phyloP scores from a whole-genome alignment of 2,113 vertebrate genomes.

The Dipodomys ordii region DNA sequence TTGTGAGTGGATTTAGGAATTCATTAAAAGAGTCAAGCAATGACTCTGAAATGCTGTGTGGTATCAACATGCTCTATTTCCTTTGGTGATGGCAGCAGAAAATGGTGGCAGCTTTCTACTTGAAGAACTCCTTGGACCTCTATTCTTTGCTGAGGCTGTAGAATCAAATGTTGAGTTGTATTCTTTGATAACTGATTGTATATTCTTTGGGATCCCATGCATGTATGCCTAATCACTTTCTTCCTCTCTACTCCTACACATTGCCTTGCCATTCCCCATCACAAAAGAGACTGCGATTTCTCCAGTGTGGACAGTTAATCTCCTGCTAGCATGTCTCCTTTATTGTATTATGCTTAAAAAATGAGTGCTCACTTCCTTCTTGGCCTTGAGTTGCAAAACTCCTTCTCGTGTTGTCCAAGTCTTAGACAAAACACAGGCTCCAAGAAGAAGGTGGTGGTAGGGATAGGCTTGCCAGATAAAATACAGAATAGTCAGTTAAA shows the following conservation, averaged over 20 bases:
- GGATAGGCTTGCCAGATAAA: slow-evolving; percentile 61
- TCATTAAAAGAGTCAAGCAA: slow-evolving; percentile 28
- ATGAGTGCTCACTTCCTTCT: slow-evolving; percentile 60
- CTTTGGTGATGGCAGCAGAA: slow-evolving; percentile 40
- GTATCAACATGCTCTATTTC: slow-evolving; percentile 42
- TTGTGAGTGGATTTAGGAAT: slow-evolving; percentile 37
- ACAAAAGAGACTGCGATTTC: slow-evolving; percentile 23
- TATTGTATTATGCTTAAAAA: slow-evolving; percentile 51
- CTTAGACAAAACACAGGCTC: slow-evolving; percentile 57
- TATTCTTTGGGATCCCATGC: slow-evolving; percentile 14
- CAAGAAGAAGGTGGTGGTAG: slow-evolving; percentile 61
- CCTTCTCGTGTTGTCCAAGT: slow-evolving; percentile 66
- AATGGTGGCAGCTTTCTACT: slow-evolving; percentile 23
- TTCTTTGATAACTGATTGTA: slow-evolving; percentile 33
- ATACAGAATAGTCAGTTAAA: slow-evolving; percentile 44
- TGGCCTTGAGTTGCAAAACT: slow-evolving; percentile 59
- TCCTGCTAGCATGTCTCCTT: slow-evolving; percentile 59
- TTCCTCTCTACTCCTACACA: neutral
- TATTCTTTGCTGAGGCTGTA: slow-evolving; percentile 16
- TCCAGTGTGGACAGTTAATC: slow-evolving; percentile 38
- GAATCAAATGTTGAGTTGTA: neutral
- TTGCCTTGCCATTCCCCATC: neutral
- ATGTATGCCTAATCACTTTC: slow-evolving; percentile 4
- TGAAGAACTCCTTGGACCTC: slow-evolving; percentile 48
- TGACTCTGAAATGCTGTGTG: neutral